Evolutionary conservation across 2,113 vertebrate species (phyloP), one percentile per base, ranked within the genome.

Genomic region (Channa maculata): DNA sequence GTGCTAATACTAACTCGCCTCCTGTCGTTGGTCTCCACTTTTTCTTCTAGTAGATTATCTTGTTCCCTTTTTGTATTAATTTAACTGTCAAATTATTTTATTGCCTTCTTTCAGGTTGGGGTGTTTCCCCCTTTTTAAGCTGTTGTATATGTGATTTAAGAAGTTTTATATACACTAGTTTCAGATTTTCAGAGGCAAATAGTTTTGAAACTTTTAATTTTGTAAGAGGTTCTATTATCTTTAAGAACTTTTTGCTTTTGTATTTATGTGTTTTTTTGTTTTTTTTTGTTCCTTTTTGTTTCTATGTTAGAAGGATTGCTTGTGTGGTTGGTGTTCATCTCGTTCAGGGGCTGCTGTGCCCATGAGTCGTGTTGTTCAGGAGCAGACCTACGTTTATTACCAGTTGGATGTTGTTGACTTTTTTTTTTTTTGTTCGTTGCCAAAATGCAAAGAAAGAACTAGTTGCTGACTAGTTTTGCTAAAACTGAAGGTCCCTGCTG

Each of bases 81-180:
- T 94, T 94, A 93, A 94, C 89, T 92, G 89, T 94, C 90, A 91
- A 84, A 90, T 92, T 80, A 92, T 93, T 92, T 87, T 92, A 93
- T 94, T 93, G 91, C 86, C 88, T 93, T 92, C 85, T 82, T 93
- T 94, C 92, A 94, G 94, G 92, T 94, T 50, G 83, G 93, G 91
- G 83, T 68, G 65, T 85, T 71, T 67, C 52, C 79, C 82, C 91
- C 83, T 85, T 86, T 91, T 79, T 91, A 91, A 93, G 92, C 91
- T 94, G 91, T 91, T 94, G 92, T 94, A 94, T 67, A 93, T 94
- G 91, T 94, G 86, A 90, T 91, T 83, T 90, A 54, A 73, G 88
- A 89, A 86, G 82, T 89, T 92, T 92, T 92, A 91, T 94, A 93
- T 88, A 91, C 92, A 89, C 84, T 93, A 94, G 92, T 92, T 75